Base-by-base conservation (phyloP, 30 jellyfish, hydroid and myxozoan species). In the Mastigias papua region DNA sequence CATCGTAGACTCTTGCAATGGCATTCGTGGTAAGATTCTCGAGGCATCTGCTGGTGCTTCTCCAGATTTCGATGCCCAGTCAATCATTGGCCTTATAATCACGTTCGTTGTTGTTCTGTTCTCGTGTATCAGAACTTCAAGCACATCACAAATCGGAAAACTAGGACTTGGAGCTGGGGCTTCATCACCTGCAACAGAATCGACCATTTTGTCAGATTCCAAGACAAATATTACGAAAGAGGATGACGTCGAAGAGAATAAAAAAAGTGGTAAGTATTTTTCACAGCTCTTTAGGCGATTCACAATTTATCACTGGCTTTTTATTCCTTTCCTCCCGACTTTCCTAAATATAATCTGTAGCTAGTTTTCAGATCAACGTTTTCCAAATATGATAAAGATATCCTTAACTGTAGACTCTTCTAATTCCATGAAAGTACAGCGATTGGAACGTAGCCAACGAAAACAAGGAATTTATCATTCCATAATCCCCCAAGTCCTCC, bases 21-120 rank as follows among this genome's bases (percentile, higher is more conserved):
- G 93, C 5, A 48, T 93, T 27, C 93, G 93, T 28, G 90, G 93
- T 19, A 33, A 75, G 17, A 69, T 78, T 21, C 88, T 65, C 37
- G 84, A 69, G 68, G 91, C 91, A 26, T 34, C 93, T 13, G 64
- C 80, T 63, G 81, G 79, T 28, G 16, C 76, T 16, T 73, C 90
- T 13, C 92, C 97, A 49, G 66, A 54, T 58, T 86, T 93, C 46
- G 98, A 93, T 77, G 97, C 98, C 4, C 98, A 93, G 89, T 93
- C 98, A 21, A 86, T 93, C 66, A 83, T 93, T 68, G 98, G 98
- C 71, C 93, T 93, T 34, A 87, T 93, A 19, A 51, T 93, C 73
- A 93, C 98, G 1, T 93, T 93, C 78, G 48, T 93, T 51, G 87
- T 93, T 27, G 98, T 93, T 63, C 64, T 93, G 69, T 93, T 73